Conservation (phyloP, 2,797 vertebrate genomes). For the Apodemus agrarius region DNA sequence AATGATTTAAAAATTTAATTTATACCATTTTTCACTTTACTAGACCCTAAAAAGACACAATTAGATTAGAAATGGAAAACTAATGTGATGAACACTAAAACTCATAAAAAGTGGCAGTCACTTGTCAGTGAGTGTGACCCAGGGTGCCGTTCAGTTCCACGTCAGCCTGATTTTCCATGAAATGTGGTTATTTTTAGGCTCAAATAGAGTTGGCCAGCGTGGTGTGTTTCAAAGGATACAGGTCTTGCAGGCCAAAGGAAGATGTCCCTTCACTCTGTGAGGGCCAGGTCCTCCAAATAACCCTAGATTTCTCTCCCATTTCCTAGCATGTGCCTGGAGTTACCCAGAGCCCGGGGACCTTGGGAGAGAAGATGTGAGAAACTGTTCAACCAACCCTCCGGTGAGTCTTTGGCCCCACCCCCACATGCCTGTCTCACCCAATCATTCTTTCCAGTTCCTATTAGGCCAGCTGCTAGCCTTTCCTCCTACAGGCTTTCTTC, state of each 20-base stretch:
- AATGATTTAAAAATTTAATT: slow-evolving; percentile 75
- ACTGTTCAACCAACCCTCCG: slow-evolving; percentile 77
- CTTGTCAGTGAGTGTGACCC: slow-evolving; percentile 64
- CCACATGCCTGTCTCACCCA: no score
- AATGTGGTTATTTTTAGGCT: slow-evolving; percentile 72
- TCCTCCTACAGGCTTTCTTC: slow-evolving; percentile 20
- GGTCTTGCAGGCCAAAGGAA: background rate
- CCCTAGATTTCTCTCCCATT: slow-evolving; percentile 10
- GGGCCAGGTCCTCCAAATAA: slow-evolving; percentile 29
- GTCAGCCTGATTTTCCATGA: slow-evolving; percentile 66
- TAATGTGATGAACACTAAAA: slow-evolving; percentile 70
- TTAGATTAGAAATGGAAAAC: slow-evolving; percentile 62
- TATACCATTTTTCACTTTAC: slow-evolving; percentile 70
- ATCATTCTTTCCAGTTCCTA: background rate
- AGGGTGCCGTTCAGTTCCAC: slow-evolving; percentile 52
- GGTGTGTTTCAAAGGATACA: slow-evolving; percentile 3
- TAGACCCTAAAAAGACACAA: slow-evolving; percentile 73
- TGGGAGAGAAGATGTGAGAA: slow-evolving; percentile 68
- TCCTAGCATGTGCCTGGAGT: slow-evolving; percentile 76
- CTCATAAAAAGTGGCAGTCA: slow-evolving; percentile 60
- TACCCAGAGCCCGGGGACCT: slow-evolving; percentile 28
- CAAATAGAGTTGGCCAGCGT: slow-evolving; percentile 34
- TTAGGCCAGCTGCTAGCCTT: background rate
- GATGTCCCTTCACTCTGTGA: background rate
- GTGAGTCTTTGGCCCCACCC: slow-evolving; percentile 57